Evolutionary conservation across 2,888 invertebrate genomes (phyloP).

Genomic region (Dryadula phaetusa): DNA sequence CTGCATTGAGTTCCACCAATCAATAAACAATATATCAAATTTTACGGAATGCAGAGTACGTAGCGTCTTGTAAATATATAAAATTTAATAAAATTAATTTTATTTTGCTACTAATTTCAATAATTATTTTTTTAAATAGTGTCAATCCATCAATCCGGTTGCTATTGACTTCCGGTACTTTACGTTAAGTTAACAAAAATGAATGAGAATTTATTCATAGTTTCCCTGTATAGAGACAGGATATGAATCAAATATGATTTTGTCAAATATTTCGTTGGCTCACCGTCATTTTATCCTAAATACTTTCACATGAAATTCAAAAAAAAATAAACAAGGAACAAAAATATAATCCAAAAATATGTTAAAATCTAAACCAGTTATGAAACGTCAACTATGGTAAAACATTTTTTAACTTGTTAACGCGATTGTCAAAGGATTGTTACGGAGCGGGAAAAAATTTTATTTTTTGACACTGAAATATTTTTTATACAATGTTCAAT

Average conservation of each 20-base stretch:
- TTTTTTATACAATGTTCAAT: constrained; percentile 8
- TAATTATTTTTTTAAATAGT: no score
- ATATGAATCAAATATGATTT: not conserved
- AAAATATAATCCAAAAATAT: constrained; percentile 14
- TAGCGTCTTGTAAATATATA: no score
- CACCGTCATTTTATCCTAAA: not conserved
- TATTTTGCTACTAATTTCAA: no score
- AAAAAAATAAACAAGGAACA: not conserved
- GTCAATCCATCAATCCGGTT: no score
- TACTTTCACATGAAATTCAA: not conserved
- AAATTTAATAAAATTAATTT: no score
- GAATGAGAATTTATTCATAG: no score
- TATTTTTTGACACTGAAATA: constrained; percentile 3
- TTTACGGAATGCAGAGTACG: no score
- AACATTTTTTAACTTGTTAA: constrained; percentile 29
- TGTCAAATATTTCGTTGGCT: not conserved
- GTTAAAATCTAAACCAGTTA: constrained; percentile 24
- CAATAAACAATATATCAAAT: no score
- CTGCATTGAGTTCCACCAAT: no score
- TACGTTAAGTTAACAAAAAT: no score
- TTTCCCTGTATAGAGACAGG: no score
- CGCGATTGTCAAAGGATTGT: constrained; percentile 26
- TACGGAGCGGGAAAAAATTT: constrained; percentile 14
- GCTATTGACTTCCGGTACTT: no score
- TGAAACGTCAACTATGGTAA: constrained; percentile 22